Base-by-base conservation (phyloP, 2,113 vertebrate genomes). In the Hippocampus abdominalis region DNA sequence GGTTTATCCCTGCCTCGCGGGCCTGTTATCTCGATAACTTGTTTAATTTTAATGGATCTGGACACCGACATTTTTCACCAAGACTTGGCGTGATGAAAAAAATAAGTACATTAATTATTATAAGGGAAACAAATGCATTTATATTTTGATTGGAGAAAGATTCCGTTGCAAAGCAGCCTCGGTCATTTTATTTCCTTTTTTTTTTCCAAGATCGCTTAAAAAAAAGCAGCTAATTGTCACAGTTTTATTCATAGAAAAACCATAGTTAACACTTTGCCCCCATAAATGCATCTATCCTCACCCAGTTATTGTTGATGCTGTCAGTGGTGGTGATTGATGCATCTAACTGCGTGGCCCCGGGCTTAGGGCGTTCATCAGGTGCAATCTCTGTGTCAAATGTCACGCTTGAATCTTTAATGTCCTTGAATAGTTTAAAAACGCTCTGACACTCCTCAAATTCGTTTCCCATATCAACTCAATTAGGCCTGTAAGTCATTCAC, bases 361-460 rank as follows among this genome's bases (percentile, higher is more conserved):
- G 85, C 84, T 71, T 56, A 64, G 5, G 61, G 79, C 75, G 87
- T 90, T 92, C 91, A 91, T 89, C 91, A 91, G 90, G 91, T 91
- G 89, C 89, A 87, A 81, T 88, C 86, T 83, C 89, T 80, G 80
- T 91, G 90, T 89, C 91, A 91, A 88, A 87, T 91, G 91, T 95
- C 92, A 92, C 93, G 93, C 92, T 94, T 90, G 91, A 87, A 90
- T 93, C 93, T 94, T 94, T 95, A 95, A 94, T 89, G 91, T 86
- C 82, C 90, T 92, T 93, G 92, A 96, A 95, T 94, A 92, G 92
- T 94, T 93, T 95, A 94, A 95, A 95, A 94, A 95, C 92, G 92
- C 91, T 88, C 85, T 93, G 94, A 91, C 93, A 93, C 92, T 92
- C 92, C 83, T 87, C 90, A 92, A 92, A 96, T 96, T 93, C 93